phyloP scores from a whole-genome alignment of 2,113 vertebrate species.

The Syngnathus scovelli region DNA sequence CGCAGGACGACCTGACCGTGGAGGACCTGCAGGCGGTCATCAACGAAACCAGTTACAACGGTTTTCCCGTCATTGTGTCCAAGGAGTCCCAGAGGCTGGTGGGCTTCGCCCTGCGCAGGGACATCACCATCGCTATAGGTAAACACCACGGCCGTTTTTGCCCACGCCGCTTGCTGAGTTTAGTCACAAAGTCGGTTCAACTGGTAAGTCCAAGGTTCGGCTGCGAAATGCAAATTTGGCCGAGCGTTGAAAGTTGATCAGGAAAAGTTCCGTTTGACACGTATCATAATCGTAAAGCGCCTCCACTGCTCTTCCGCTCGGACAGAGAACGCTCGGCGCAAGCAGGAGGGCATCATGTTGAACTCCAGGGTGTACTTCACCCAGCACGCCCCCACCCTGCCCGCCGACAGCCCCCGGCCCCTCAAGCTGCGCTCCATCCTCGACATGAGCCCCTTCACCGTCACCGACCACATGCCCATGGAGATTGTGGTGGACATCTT shows the following conservation, averaged over 20 bases:
- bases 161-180: too few species aligned
- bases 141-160: not conserved
- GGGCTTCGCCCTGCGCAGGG: constrained; percentile 94
- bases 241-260: too few species aligned
- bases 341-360: constrained; percentile 92
- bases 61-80: constrained; percentile 97
- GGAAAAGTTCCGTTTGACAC: too few species aligned
- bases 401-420: constrained; percentile 93
- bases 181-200: too few species aligned
- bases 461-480: constrained; percentile 99
- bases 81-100: constrained; percentile 96
- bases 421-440: constrained; percentile 95
- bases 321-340: constrained; percentile 92
- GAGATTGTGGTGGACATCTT: constrained; percentile 99
- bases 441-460: constrained; percentile 98
- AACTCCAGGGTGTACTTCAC: constrained; percentile 96
- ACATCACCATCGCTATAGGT: constrained; percentile 98
- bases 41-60: constrained; percentile 94
- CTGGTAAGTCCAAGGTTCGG: too few species aligned
- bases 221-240: too few species aligned
- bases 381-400: constrained; percentile 92
- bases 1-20: constrained; percentile 94
- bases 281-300: too few species aligned
- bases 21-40: constrained; percentile 90
- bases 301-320: not conserved